These are phyloP conservation scores for Takifugu bimaculatus DNA, from an alignment of 2,113 vertebrate genomes.

Conservation along the genomic window DNA sequence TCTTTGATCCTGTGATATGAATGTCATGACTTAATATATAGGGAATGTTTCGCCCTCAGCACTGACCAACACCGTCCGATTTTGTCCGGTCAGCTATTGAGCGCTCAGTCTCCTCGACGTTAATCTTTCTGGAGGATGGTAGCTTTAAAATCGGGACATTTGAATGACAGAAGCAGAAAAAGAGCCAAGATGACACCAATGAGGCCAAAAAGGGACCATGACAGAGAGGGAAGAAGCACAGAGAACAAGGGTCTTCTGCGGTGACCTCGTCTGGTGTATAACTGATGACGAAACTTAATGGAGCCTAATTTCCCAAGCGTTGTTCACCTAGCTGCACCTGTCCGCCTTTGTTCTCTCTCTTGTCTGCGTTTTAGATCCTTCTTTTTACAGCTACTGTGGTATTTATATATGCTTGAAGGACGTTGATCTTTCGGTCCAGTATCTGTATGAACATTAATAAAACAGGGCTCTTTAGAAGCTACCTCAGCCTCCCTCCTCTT, in stretches of 20 bases:
- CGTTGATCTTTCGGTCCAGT: conserved; percentile 56
- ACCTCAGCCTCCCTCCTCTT: conserved; percentile 33
- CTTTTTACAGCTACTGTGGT: conserved; percentile 26
- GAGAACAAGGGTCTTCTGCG: conserved; percentile 21
- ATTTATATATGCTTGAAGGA: conserved; percentile 64
- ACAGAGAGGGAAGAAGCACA: background rate
- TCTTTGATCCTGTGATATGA: no score
- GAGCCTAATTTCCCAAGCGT: conserved; percentile 48
- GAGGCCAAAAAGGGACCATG: conserved; percentile 9
- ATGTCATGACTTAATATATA: no score
- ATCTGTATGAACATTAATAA: conserved; percentile 64
- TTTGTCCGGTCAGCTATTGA: no score
- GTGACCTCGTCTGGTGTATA: conserved; percentile 54
- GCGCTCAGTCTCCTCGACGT: conserved; percentile 24
- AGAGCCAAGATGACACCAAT: conserved; percentile 31
- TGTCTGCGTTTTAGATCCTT: conserved; percentile 16
- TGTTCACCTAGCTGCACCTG: conserved; percentile 61
- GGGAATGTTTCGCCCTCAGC: no score
- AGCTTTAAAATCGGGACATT: conserved; percentile 31
- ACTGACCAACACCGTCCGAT: no score
- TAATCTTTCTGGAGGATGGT: conserved; percentile 28
- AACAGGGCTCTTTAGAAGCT: conserved; percentile 56
- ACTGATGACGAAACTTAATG: conserved; percentile 65
- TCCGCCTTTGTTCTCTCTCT: conserved; percentile 48
- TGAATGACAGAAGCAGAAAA: conserved; percentile 8